Evolutionary conservation across 2,888 invertebrate genomes (phyloP).

Genomic region (Laothoe populi): DNA sequence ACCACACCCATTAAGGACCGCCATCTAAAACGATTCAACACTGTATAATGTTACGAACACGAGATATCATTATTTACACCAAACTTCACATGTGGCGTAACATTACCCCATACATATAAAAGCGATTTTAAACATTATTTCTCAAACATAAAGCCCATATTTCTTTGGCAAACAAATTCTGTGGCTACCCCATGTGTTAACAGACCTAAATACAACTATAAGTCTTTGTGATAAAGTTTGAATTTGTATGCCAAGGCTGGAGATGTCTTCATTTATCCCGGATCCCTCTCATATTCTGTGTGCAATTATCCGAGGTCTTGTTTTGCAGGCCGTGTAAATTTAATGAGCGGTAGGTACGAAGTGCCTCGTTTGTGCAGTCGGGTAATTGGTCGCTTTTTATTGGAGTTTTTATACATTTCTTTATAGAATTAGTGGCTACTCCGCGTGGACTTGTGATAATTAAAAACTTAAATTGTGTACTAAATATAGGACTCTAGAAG

Average conservation of each 20-base stretch:
- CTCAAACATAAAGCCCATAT: conserved; percentile 23
- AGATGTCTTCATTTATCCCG: conserved; percentile 65
- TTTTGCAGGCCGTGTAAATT: conserved; percentile 64
- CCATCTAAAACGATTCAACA: conserved; percentile 13
- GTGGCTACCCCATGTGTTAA: too few species aligned
- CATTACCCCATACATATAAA: conserved; percentile 40
- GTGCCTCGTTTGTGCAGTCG: conserved; percentile 29
- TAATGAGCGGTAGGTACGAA: conserved; percentile 54
- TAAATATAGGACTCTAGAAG: too few species aligned
- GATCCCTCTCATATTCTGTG: conserved; percentile 43
- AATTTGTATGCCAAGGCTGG: conserved; percentile 36
- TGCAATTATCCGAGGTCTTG: conserved; percentile 64
- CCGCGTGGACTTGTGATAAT: not conserved
- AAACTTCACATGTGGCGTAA: conserved; percentile 62
- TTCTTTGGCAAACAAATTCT: conserved; percentile 3
- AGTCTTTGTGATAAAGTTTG: not conserved
- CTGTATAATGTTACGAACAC: conserved; percentile 24
- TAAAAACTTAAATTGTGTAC: too few species aligned
- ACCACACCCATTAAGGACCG: conserved; percentile 21
- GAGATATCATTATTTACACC: conserved; percentile 59
- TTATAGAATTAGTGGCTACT: not conserved
- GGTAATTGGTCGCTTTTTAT: conserved; percentile 13
- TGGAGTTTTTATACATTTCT: conserved; percentile 5
- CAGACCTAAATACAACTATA: not conserved
- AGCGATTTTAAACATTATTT: conserved; percentile 25